These are phyloP conservation scores for Mesorhabditis spiculigera DNA, from an alignment of 2,888 invertebrate genomes.

Conservation along the genomic window DNA sequence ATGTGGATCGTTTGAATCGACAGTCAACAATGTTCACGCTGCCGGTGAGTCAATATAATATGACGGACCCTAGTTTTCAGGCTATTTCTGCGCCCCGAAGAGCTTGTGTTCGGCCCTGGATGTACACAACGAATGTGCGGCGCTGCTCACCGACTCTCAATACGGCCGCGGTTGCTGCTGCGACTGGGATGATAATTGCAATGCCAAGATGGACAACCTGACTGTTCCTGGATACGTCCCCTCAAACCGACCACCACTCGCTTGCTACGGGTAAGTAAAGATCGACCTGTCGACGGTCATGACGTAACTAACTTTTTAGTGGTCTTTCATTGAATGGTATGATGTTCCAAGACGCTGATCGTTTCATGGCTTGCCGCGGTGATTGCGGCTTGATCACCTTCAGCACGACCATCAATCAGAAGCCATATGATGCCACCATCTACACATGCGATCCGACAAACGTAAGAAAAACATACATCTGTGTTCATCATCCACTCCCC, in stretches of 20 bases:
- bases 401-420: conserved; percentile 20
- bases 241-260: conserved; percentile 4
- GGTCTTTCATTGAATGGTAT: conserved; percentile 1
- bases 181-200: conserved; percentile 6
- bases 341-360: background rate
- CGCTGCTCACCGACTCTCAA: background rate
- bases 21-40: conserved; percentile 12
- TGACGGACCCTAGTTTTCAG: conserved; percentile 1
- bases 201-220: background rate
- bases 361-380: conserved; percentile 26
- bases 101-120: background rate
- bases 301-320: background rate
- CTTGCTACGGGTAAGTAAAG: background rate
- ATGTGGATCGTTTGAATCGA: conserved; percentile 29
- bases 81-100: conserved; percentile 3
- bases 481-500: background rate
- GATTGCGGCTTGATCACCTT: conserved; percentile 29
- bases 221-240: background rate
- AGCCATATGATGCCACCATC: conserved; percentile 17
- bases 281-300: background rate
- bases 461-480: conserved; percentile 22
- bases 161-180: background rate
- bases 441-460: conserved; percentile 33
- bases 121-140: background rate
- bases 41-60: background rate